Conservation (phyloP, 2,113 vertebrate species). For the Coracopsis vasa region DNA sequence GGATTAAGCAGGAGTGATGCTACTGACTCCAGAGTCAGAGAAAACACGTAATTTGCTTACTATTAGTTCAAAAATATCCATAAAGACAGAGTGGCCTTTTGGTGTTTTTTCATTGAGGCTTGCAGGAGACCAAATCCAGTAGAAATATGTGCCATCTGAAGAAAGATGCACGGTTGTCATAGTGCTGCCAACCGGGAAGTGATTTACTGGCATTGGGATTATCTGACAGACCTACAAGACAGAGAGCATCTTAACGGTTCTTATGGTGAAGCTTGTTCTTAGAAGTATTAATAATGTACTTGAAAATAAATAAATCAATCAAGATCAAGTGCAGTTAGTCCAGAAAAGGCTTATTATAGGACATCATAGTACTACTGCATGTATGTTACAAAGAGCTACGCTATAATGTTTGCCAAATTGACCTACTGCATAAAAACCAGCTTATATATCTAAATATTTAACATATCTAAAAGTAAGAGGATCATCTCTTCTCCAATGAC, state of each 20-base stretch:
- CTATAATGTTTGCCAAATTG: neutral
- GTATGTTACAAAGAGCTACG: neutral
- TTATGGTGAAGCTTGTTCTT: neutral
- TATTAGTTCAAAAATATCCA: constrained; percentile 93
- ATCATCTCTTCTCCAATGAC: neutral
- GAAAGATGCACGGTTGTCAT: constrained; percentile 96
- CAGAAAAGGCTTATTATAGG: neutral
- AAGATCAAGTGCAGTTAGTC: neutral
- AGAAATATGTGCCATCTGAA: constrained; percentile 95
- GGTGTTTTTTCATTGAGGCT: constrained; percentile 98
- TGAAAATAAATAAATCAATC: neutral
- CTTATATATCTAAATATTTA: neutral
- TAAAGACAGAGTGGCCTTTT: constrained; percentile 97
- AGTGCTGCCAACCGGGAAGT: constrained; percentile 92
- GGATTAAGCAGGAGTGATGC: neutral
- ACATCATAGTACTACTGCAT: neutral
- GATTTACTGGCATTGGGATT: constrained; percentile 91
- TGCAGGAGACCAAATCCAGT: constrained; percentile 98
- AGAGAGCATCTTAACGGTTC: neutral
- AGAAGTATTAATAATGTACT: neutral
- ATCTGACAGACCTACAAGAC: constrained; percentile 86
- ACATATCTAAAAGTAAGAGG: neutral
- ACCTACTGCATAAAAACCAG: neutral
- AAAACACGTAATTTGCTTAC: constrained; percentile 72
- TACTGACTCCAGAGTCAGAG: neutral